phyloP scores from a whole-genome alignment of 1,140 invertebrate genomes.

The Drosophila saltans region DNA sequence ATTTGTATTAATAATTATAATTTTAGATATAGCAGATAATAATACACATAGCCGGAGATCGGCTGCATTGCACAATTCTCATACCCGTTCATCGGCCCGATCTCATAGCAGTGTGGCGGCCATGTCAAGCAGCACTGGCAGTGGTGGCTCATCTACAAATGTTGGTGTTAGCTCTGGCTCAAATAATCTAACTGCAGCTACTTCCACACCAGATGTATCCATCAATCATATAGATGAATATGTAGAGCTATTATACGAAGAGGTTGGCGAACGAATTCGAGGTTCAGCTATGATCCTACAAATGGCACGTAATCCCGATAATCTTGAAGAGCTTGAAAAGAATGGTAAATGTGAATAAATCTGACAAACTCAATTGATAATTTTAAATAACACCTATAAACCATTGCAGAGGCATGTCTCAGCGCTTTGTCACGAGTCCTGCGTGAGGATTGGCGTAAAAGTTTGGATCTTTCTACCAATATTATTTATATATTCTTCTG shows the following conservation, averaged over 20 bases:
- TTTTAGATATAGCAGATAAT: slow-evolving; percentile 72
- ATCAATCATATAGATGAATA: slow-evolving; percentile 96
- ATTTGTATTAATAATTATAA: too few relatives aligned
- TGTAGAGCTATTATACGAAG: slow-evolving; percentile 98
- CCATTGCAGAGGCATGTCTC: slow-evolving; percentile 92
- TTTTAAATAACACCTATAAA: too few relatives aligned
- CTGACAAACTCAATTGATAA: too few relatives aligned
- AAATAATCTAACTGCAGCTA: slow-evolving; percentile 27
- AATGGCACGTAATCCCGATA: slow-evolving; percentile 95
- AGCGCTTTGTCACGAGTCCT: slow-evolving; percentile 97
- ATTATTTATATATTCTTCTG: slow-evolving; percentile 99
- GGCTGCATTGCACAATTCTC: slow-evolving; percentile 59
- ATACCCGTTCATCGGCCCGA: slow-evolving; percentile 56
- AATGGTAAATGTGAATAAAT: slow-evolving; percentile 87
- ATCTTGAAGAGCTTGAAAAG: slow-evolving; percentile 95
- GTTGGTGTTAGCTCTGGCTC: slow-evolving; percentile 19
- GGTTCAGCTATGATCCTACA: slow-evolving; percentile 96
- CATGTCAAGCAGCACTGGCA: slow-evolving; percentile 45
- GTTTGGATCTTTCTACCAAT: slow-evolving; percentile 97
- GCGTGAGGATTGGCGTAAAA: slow-evolving; percentile 98
- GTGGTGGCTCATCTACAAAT: slow-evolving; percentile 1
- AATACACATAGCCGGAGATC: slow-evolving; percentile 68
- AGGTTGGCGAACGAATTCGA: slow-evolving; percentile 95
- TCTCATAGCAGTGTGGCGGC: slow-evolving; percentile 47
- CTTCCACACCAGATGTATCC: slow-evolving; percentile 84